A percentile compares a stretch with the other conserved stretches of the same genome.
Evolutionary conservation across 2,797 vertebrate species (phyloP).

Genomic region (Gambelia wislizenii): DNA sequence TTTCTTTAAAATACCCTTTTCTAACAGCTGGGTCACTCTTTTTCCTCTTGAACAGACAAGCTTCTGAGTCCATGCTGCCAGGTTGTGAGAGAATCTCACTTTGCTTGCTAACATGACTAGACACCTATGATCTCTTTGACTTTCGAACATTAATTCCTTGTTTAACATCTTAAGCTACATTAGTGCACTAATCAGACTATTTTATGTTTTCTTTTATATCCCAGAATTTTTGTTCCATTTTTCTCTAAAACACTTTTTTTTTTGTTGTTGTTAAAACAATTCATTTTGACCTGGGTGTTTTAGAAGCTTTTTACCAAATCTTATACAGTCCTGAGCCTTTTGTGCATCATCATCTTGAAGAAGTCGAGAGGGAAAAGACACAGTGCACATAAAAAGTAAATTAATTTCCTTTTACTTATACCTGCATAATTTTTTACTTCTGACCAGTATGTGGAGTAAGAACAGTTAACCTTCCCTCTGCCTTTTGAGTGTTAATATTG

Average conservation of each 20-base stretch:
- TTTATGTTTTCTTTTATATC: neutral
- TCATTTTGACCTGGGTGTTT: too few species aligned
- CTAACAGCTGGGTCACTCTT: neutral
- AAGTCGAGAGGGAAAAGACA: neutral
- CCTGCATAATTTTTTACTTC: neutral
- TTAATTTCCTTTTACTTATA: neutral
- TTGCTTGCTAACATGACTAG: neutral
- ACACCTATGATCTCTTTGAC: neutral
- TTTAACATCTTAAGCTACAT: neutral
- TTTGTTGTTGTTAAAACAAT: too few species aligned
- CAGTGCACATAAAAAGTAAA: neutral
- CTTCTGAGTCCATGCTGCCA: neutral
- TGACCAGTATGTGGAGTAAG: neutral
- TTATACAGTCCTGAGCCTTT: neutral
- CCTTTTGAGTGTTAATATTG: neutral
- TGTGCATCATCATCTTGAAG: neutral
- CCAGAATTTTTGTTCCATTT: neutral
- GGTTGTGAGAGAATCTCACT: neutral
- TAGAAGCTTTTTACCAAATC: neutral
- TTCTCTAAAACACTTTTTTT: neutral
- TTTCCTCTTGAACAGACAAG: neutral
- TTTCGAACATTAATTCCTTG: neutral
- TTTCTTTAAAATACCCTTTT: neutral
- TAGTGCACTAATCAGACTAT: neutral
- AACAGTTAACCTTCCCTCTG: neutral